Evolutionary conservation across 2,888 invertebrate genomes (phyloP).

Genomic region (Sphecodes monilicornis): DNA sequence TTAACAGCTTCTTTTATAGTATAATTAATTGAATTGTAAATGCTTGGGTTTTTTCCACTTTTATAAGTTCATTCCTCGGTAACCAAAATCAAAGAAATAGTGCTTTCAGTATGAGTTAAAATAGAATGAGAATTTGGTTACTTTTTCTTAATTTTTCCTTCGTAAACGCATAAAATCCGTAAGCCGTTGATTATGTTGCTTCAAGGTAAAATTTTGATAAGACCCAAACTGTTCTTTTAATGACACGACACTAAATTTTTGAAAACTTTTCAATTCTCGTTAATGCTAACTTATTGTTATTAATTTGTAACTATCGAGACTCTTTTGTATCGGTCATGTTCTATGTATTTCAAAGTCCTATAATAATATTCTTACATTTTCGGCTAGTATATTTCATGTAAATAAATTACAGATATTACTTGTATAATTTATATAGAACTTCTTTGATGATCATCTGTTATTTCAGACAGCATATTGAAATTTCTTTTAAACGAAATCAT

Average conservation of each 20-base stretch:
- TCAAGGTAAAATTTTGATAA: too few species aligned
- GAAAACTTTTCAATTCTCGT: too few species aligned
- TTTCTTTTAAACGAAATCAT: not conserved
- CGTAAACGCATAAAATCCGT: not conserved
- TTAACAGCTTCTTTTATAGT: not conserved
- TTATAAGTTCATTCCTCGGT: not conserved
- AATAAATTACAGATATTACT: not conserved
- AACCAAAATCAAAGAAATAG: not conserved
- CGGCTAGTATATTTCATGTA: not conserved
- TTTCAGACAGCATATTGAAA: not conserved
- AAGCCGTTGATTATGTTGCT: too few species aligned
- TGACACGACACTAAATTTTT: too few species aligned
- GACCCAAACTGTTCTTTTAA: too few species aligned
- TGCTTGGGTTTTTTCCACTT: not conserved
- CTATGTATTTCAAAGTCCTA: not conserved
- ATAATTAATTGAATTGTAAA: not conserved
- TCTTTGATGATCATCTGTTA: not conserved
- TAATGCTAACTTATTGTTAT: not conserved
- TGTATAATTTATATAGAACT: not conserved
- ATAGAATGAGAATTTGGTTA: not conserved
- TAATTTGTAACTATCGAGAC: not conserved
- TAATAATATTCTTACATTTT: not conserved
- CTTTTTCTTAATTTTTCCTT: not conserved
- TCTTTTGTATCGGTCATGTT: not conserved
- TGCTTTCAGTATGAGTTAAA: not conserved